Evolutionary conservation across 1,140 invertebrate genomes (phyloP), one percentile per base, ranked within the genome.

Genomic region (Drosophila obscura): DNA sequence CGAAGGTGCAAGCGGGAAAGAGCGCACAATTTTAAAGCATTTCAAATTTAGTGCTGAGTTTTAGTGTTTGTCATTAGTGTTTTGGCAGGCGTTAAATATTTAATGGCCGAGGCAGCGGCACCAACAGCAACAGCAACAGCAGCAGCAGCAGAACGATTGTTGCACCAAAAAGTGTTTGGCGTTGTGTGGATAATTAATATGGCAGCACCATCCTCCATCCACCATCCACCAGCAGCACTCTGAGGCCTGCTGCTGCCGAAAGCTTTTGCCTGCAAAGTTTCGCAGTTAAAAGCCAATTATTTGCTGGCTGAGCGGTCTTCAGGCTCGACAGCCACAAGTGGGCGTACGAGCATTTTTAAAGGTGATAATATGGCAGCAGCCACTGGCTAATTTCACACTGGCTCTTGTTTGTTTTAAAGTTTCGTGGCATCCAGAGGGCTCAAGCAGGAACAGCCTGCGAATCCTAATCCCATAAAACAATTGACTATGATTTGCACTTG

Each of bases 51-150:
- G 82, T 87, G 81, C 64, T 53, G 68, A 64, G 81, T 77, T 87
- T 85, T 81, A 85, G 81, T 87, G 82, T 85, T 85, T 87, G 82
- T 82, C 82, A 87, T 87, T 88, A 82, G 83, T 82, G 83, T 76
- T 87, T 88, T 82, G 83, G 78, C 82, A 88, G 82, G 75, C 82
- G 75, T 88, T 87, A 88, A 87, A 87, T 88, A 87, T 87, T 87
- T 87, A 88, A 87, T 87, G 66, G 55, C 48, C 62, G 63, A 66
- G 71, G 68, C 73, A 44, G 62, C 43, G 31, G 67, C 53, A 35
- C 9, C 35, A 35, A 11, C 35, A 35, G 4, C 11, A 35, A 4
- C 22, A 22, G 45, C 22, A 49, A 28, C 13, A 24, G n/a, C 26
- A 16, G 57, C 43, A 35, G 7, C 62, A 31, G 9, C 28, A 59